Percentiles rank a stretch among this genome's conserved stretches.
Conservation (phyloP, 2,113 vertebrate genomes). For the Ochotona curzoniae region DNA sequence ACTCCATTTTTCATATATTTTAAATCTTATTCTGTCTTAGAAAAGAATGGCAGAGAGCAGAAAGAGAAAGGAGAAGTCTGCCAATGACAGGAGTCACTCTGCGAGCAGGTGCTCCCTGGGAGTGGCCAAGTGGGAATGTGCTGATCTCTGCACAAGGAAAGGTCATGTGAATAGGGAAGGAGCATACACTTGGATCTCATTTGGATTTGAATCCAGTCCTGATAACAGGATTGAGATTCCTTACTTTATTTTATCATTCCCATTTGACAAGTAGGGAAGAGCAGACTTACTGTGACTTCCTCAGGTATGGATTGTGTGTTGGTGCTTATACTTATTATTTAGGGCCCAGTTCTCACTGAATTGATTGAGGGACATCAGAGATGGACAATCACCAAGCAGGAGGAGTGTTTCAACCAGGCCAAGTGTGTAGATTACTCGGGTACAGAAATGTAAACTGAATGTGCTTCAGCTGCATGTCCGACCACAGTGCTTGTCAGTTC, state of each 20-base stretch:
- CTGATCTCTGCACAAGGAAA: background rate
- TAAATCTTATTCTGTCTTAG: no score
- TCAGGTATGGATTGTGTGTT: rapidly evolving
- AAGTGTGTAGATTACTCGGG: background rate
- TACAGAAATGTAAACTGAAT: background rate
- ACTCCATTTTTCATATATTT: background rate
- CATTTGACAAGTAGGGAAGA: background rate
- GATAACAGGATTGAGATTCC: background rate
- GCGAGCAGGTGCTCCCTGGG: background rate
- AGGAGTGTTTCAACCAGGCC: background rate
- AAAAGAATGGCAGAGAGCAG: background rate
- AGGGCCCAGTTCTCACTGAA: background rate
- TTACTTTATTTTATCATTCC: background rate
- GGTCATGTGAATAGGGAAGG: background rate
- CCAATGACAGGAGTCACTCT: background rate
- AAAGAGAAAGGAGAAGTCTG: background rate
- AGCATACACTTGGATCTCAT: background rate
- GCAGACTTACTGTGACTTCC: background rate
- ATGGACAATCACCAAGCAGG: background rate
- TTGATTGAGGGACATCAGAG: background rate
- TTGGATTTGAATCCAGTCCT: background rate
- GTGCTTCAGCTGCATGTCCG: background rate
- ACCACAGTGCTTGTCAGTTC: background rate
- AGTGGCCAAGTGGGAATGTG: background rate
- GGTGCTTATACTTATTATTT: background rate